Evolutionary conservation across 2,797 vertebrate species (phyloP).

Genomic region (Caiman crocodilus): DNA sequence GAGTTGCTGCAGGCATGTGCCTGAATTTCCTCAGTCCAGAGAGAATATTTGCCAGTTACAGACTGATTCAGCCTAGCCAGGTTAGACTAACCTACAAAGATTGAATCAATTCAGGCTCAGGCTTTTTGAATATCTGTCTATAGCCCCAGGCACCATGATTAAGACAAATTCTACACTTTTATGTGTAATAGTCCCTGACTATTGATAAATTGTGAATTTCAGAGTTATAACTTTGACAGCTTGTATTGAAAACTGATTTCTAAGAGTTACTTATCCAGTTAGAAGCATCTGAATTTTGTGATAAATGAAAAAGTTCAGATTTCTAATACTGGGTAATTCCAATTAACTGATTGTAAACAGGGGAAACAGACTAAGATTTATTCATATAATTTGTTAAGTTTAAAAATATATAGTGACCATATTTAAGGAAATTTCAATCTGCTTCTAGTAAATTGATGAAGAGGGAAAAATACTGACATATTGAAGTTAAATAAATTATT

Average conservation of each 20-base stretch:
- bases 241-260: not conserved
- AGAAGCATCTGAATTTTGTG: not conserved
- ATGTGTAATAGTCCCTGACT: not conserved
- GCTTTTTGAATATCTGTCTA: too few relatives aligned
- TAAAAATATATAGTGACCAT: not conserved
- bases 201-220: not conserved
- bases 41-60: too few relatives aligned
- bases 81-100: too few relatives aligned
- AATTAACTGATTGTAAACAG: not conserved
- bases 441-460: not conserved
- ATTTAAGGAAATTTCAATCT: not conserved
- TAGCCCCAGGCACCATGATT: too few relatives aligned
- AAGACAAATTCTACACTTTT: too few relatives aligned
- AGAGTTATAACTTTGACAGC: not conserved
- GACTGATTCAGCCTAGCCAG: too few relatives aligned
- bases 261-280: not conserved
- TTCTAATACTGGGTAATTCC: not conserved
- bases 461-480: not conserved
- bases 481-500: not conserved
- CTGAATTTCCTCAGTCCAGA: too few relatives aligned
- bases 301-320: not conserved
- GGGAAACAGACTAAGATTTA: not conserved
- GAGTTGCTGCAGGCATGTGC: too few relatives aligned
- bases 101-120: too few relatives aligned
- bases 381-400: not conserved